These are phyloP conservation scores for Acomys russatus DNA, from an alignment of 2,797 vertebrate genomes.

Conservation along the genomic window DNA sequence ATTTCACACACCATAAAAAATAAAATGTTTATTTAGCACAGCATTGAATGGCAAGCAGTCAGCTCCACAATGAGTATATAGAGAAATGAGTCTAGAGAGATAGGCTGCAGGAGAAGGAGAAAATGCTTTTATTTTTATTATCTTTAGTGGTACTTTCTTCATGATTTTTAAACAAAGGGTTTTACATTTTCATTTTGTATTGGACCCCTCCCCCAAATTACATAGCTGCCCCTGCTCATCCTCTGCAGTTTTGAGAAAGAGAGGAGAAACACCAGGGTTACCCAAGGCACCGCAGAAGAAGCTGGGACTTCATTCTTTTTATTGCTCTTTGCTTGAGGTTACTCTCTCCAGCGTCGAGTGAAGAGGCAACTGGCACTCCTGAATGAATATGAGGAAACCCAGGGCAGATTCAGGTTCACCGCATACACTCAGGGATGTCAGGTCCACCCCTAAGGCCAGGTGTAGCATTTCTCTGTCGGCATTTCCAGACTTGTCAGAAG, in stretches of 20 bases:
- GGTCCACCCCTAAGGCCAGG: constrained; percentile 59
- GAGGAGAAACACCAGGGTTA: neutral
- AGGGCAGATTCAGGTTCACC: constrained; percentile 79
- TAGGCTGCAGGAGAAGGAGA: neutral
- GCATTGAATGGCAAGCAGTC: constrained; percentile 32
- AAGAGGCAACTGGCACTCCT: constrained; percentile 73
- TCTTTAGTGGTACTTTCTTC: neutral
- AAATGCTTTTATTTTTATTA: neutral
- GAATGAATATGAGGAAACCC: constrained; percentile 82
- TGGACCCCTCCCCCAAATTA: neutral
- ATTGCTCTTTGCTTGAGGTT: neutral
- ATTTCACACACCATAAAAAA: constrained; percentile 32
- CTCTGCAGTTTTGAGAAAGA: constrained; percentile 11
- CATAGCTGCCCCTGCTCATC: neutral
- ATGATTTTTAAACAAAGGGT: constrained; percentile 16
- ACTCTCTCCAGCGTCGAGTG: constrained; percentile 40
- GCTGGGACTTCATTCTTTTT: constrained; percentile 43
- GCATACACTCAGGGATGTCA: constrained; percentile 80
- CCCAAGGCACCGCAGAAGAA: neutral
- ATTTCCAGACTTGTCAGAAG: constrained; percentile 44
- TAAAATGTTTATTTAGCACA: constrained; percentile 68
- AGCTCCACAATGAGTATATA: neutral
- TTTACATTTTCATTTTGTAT: neutral
- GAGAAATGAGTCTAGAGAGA: neutral
- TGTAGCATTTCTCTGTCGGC: neutral